Base-by-base conservation (phyloP, 2,113 vertebrate species). In the Anthoscopus minutus region DNA sequence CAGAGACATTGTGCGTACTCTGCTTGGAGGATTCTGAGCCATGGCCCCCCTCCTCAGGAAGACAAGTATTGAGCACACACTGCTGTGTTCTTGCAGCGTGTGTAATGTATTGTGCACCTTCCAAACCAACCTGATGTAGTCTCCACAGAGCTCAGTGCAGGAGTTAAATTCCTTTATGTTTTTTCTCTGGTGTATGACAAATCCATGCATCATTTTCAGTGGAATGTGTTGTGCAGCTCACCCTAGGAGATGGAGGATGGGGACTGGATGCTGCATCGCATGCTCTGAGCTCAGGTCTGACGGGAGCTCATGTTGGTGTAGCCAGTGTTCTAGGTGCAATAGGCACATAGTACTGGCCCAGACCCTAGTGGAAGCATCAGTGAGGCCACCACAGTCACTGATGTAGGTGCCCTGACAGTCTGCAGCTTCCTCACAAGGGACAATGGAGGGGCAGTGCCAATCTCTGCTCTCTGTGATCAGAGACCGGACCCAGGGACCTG, bases 1-100 rank as follows among this genome's bases (percentile, higher is more conserved):
- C 21, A 10, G 11, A 10, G 62, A 7, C 0, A 1, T 25, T 1
- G 0, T 37, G 23, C 0, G 0, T 24, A 6, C 35, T 5, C 56
- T 66, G 35, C 60, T 30, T 15, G 11, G 27, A 30, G 33, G 33
- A 6, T 35, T 37, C 47, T 33, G 35, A 27, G 4, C 13, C 6
- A 6, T 15, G 33, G 30, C 12, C 31, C 33, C 20, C 4, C 58
- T 71, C 23, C 31, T 31, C 66, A 17, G 19, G 85, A n/a, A 9
- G 42, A 45, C 21, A 12, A 23, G 31, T 44, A 8, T 4, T 44
- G 64, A 40, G 58, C 35, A 56, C 13, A 28, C 22, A 2, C 16
- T 12, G 0, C 13, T 24, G 1, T 3, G 6, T 65, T 48, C 60
- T 18, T 50, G 60, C 1, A 2, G 50, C 1, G 4, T 35, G 37